Conservation (phyloP, 2,888 invertebrate species). For the Tineola bisselliella region DNA sequence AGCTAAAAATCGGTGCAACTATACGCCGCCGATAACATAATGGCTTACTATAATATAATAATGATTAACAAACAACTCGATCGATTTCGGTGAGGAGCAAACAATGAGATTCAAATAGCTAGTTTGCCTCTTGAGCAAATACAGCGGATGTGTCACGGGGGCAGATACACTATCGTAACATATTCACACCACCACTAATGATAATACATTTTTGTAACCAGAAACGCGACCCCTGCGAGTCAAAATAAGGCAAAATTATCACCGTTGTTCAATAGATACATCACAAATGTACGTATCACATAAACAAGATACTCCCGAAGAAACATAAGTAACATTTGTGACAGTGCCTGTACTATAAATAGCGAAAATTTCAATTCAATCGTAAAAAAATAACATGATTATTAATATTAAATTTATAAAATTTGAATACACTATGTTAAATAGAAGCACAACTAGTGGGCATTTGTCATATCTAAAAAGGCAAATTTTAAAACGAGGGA, state of each 20-base stretch:
- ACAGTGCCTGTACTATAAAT: background rate
- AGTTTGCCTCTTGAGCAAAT: background rate
- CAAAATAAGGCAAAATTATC: conserved; percentile 6
- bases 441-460: conserved; percentile 13
- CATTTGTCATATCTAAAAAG: background rate
- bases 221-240: background rate
- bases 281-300: background rate
- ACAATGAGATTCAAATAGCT: background rate
- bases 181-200: background rate
- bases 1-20: conserved; percentile 58
- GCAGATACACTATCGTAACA: background rate
- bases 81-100: background rate
- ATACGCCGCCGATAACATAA: background rate
- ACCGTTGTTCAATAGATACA: background rate
- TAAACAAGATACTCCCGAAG: background rate
- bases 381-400: conserved; percentile 29
- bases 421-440: conserved; percentile 48
- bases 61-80: background rate
- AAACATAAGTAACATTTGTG: background rate
- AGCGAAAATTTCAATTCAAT: background rate
- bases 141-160: background rate
- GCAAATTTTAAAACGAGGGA: background rate
- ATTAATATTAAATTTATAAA: conserved; percentile 43
- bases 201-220: background rate
- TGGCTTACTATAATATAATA: background rate